These are phyloP conservation scores for Leptopilina boulardi DNA, from an alignment of 1,140 invertebrate genomes.

Conservation along the genomic window DNA sequence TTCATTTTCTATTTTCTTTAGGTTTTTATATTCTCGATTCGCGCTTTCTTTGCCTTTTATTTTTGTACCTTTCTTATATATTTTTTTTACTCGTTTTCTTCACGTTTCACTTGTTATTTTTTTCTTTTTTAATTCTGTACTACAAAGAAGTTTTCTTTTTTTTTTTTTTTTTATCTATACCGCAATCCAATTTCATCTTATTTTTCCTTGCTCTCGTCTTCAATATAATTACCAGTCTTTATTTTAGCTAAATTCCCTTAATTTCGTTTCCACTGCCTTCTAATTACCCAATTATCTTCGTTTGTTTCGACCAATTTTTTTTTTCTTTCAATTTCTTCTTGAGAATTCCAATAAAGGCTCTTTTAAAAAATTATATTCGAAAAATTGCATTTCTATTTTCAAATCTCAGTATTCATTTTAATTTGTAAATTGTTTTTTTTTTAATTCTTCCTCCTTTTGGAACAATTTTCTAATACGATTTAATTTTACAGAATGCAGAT, in stretches of 20 bases:
- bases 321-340: neutral
- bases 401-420: too few relatives aligned
- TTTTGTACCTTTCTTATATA: neutral
- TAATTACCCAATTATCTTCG: constrained; percentile 1
- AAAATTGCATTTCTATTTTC: too few relatives aligned
- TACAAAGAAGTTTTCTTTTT: neutral
- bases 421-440: too few relatives aligned
- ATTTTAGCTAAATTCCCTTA: constrained; percentile 14
- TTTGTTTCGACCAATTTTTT: neutral
- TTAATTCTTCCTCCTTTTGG: too few relatives aligned
- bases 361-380: too few relatives aligned
- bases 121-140: neutral
- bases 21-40: neutral
- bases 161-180: neutral
- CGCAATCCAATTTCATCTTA: neutral
- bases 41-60: neutral
- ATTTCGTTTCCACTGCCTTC: neutral
- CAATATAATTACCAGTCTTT: constrained; percentile 17
- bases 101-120: neutral
- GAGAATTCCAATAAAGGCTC: neutral
- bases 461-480: neutral
- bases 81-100: neutral
- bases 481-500: neutral
- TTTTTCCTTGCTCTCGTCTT: constrained; percentile 1
- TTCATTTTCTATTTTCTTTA: too few relatives aligned